Base-by-base conservation (phyloP, 2,797 vertebrate species). In the Allobates femoralis region DNA sequence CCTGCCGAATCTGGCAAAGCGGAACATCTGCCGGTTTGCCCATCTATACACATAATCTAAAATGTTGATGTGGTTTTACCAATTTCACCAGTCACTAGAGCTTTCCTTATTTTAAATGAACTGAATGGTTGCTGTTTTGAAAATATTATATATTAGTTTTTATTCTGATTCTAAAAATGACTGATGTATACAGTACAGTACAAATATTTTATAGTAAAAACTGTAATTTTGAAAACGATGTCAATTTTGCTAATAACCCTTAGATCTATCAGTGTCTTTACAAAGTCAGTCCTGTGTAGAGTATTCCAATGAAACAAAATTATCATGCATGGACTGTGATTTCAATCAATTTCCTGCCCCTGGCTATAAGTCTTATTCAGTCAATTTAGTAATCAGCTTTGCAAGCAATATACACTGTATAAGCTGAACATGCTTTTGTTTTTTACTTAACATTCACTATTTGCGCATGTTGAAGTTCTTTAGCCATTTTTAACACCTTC, bases 271-370 rank as follows among this genome's bases (percentile, higher is more conserved):
- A 67, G 30, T 53, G 19, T 67, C 79, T 64, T 64, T 14, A 60
- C n/a, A 67, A 69, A 81, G 37, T 14, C 76, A 64, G 23, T 46
- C 2, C 3, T 32, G 26, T 81, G 28, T 15, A 81, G 46, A 66
- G 26, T 66, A 51, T 64, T 66, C 18, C 18, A 18, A 71, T 37
- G n/a, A 67, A 82, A 73, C 14, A 16, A 34, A 14, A 82, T 82
- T 71, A 71, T 71, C 73, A 73, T 82, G 67, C 81, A 71, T 37
- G 30, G 51, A 73, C 55, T 55, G 80, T 32, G 80, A 71, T 82
- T 41, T 82, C 51, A 56, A 82, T 82, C 81, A 82, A 73, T 82
- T 71, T 56, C 23, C 32, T 82, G 66, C 81, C 69, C 21, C 66
- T 71, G 81, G 67, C 81, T 82, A 58, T 26, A 82, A 56, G 28